Evolutionary conservation across 2,113 vertebrate genomes (phyloP).

Genomic region (Scophthalmus maximus): DNA sequence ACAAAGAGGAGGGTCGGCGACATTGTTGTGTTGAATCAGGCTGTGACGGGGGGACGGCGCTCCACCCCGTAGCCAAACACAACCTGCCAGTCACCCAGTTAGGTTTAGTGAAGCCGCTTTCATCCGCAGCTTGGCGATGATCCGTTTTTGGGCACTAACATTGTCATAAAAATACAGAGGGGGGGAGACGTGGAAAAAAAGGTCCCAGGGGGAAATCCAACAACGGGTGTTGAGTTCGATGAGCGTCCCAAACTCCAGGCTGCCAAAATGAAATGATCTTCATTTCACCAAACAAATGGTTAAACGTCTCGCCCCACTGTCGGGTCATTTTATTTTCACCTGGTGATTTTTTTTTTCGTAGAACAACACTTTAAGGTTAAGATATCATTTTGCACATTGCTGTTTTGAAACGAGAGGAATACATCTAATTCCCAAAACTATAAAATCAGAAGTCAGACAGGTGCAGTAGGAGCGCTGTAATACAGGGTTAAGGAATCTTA

Average conservation of each 20-base stretch:
- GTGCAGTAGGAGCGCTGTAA: no score
- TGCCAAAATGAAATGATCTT: neutral
- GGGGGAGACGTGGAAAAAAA: neutral
- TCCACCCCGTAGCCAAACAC: slow-evolving; percentile 12
- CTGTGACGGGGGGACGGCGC: slow-evolving; percentile 26
- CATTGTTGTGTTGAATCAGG: slow-evolving; percentile 60
- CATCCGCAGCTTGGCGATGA: neutral
- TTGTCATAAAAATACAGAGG: neutral
- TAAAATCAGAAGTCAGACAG: no score
- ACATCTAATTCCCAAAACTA: no score
- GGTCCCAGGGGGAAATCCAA: neutral
- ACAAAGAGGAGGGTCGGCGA: slow-evolving; percentile 44
- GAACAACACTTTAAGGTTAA: no score
- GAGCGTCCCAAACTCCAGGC: no score
- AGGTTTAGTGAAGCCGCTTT: slow-evolving; percentile 1
- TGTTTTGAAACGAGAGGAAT: no score
- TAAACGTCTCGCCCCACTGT: no score
- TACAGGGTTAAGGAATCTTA: no score
- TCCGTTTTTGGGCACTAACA: neutral
- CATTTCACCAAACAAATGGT: no score
- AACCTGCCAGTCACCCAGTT: slow-evolving; percentile 41
- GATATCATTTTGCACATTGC: no score
- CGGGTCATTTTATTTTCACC: no score
- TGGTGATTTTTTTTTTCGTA: no score
- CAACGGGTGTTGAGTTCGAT: neutral